These are phyloP conservation scores for Folsomia manolachei DNA, from an alignment of 2,888 invertebrate genomes.

Conservation along the genomic window DNA sequence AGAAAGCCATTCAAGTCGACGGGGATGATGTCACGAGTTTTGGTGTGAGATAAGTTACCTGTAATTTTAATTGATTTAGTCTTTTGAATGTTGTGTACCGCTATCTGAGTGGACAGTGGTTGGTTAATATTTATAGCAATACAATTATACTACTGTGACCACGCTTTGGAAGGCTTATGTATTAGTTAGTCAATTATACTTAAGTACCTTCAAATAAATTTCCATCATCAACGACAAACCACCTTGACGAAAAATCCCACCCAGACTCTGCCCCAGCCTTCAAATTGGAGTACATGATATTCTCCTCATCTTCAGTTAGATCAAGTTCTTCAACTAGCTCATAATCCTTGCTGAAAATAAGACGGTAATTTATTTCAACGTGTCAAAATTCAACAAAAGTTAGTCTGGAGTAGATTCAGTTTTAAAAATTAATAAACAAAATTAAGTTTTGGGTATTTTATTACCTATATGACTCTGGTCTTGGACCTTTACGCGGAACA, in stretches of 20 bases:
- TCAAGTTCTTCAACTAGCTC: slow-evolving; percentile 77
- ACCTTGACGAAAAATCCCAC: slow-evolving; percentile 90
- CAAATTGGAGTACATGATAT: slow-evolving; percentile 75
- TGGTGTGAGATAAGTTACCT: slow-evolving; percentile 65
- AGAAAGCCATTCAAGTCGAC: slow-evolving; percentile 79
- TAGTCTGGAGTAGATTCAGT: no score
- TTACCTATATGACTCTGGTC: slow-evolving; percentile 89
- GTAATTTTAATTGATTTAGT: no score
- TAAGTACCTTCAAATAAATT: no score
- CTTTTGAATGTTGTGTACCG: no score
- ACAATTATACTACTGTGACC: no score
- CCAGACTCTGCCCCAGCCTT: slow-evolving; percentile 85
- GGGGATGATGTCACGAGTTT: slow-evolving; percentile 68
- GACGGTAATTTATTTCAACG: no score
- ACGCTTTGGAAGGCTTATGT: no score
- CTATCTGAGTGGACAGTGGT: no score
- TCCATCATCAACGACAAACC: slow-evolving; percentile 84
- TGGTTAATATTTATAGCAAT: no score
- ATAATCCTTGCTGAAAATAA: slow-evolving; percentile 56
- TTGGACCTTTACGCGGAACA: slow-evolving; percentile 71
- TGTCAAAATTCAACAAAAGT: no score
- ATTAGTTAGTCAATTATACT: no score
- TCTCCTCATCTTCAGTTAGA: slow-evolving; percentile 57
- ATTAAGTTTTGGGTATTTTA: no score
- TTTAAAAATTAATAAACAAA: neutral